phyloP scores from a whole-genome alignment of 2,888 invertebrate species.

The Trichogramma evanescens region DNA sequence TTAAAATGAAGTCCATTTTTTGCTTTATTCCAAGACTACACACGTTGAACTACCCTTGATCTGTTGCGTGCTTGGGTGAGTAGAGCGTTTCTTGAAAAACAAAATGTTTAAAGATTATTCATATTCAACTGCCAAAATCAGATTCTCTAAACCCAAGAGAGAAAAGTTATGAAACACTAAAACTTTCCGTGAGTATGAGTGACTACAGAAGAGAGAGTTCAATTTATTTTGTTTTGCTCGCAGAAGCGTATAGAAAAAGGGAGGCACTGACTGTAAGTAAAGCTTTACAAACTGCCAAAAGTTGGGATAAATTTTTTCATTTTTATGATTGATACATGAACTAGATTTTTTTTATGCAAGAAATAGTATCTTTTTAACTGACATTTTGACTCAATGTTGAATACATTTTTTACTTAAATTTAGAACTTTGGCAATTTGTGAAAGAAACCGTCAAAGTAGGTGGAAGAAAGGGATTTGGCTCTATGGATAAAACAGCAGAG shows the following conservation, averaged over 20 bases:
- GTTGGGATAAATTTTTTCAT: neutral
- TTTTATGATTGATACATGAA: no score
- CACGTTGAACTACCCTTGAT: conserved; percentile 19
- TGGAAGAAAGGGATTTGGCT: conserved; percentile 18
- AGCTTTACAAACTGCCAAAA: conserved; percentile 40
- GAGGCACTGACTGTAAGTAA: conserved; percentile 44
- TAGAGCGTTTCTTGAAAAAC: conserved; percentile 32
- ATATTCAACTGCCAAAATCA: no score
- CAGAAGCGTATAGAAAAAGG: conserved; percentile 35
- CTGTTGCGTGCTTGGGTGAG: conserved; percentile 36
- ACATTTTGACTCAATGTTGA: no score
- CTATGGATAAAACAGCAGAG: conserved; percentile 20
- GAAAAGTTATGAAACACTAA: conserved; percentile 9
- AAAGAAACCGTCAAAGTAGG: conserved; percentile 18
- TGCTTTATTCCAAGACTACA: conserved; percentile 21
- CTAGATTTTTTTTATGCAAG: no score
- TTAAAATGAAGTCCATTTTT: conserved; percentile 14
- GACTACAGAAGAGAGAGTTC: conserved; percentile 28
- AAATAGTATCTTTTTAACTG: no score
- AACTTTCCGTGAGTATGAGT: conserved; percentile 40
- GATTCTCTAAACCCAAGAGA: neutral
- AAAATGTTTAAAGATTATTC: neutral
- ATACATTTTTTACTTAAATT: no score
- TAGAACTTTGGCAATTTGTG: conserved; percentile 32
- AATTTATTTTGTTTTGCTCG: conserved; percentile 31